Evolutionary conservation across 1,140 invertebrate genomes (phyloP).

Genomic region (Vanessa tameamea): DNA sequence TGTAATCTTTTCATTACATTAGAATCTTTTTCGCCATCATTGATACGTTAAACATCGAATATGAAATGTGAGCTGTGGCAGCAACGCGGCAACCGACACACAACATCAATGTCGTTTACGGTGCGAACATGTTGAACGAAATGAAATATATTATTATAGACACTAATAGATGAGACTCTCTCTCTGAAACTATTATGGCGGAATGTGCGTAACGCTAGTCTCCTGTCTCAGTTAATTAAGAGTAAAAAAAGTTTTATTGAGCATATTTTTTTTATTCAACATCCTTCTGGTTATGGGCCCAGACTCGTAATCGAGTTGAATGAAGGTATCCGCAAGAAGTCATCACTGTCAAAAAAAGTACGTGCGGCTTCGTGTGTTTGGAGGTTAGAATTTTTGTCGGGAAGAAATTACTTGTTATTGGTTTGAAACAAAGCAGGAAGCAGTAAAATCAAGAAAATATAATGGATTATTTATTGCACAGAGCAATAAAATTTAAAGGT

Average conservation of each 20-base stretch:
- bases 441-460: not conserved
- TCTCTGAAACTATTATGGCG: too few species aligned
- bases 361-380: not conserved
- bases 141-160: too few species aligned
- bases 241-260: not conserved
- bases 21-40: too few species aligned
- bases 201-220: too few species aligned
- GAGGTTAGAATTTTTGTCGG: not conserved
- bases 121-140: too few species aligned
- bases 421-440: not conserved
- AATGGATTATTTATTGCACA: not conserved
- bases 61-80: too few species aligned
- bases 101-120: too few species aligned
- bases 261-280: not conserved
- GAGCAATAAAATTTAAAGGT: not conserved
- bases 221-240: not conserved
- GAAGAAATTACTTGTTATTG: not conserved
- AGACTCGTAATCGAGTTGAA: not conserved
- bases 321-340: not conserved
- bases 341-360: not conserved
- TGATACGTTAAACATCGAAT: too few species aligned
- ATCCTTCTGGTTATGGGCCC: conserved; percentile 2
- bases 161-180: too few species aligned
- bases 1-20: too few species aligned
- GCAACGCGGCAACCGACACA: too few species aligned